Evolutionary conservation across 2,113 vertebrate species (phyloP).

Genomic region (Cinclus mexicanus): DNA sequence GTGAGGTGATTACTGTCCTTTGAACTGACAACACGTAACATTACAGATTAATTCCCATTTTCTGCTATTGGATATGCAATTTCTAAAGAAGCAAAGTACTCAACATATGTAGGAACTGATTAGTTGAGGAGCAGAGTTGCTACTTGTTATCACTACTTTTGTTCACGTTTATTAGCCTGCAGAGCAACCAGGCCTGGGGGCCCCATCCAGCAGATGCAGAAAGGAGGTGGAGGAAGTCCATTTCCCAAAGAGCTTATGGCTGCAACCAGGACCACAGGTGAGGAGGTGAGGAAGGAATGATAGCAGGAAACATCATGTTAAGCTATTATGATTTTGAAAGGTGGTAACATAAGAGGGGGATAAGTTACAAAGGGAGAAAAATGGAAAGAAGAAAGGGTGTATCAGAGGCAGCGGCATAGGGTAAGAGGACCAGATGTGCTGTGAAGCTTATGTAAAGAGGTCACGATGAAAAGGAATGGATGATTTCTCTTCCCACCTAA

Average conservation of each 20-base stretch:
- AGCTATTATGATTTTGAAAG: not conserved
- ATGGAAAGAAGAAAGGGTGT: not conserved
- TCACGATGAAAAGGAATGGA: not conserved
- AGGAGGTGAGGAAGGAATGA: slow-evolving; percentile 45
- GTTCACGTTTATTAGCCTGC: not conserved
- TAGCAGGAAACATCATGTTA: slow-evolving; percentile 49
- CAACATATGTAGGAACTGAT: not conserved
- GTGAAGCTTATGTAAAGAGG: slow-evolving; percentile 4
- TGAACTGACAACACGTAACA: not conserved
- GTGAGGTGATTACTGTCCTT: not conserved
- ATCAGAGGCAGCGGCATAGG: not conserved
- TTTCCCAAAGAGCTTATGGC: slow-evolving; percentile 9
- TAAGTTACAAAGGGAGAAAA: slow-evolving; percentile 33
- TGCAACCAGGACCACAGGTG: slow-evolving; percentile 24
- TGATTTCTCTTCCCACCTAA: not conserved
- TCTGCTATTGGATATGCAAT: not conserved
- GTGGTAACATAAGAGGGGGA: not conserved
- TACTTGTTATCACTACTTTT: not conserved
- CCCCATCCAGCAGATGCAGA: not conserved
- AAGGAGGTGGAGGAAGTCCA: not conserved
- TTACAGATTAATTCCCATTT: not conserved
- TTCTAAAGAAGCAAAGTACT: not conserved
- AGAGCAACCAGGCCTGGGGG: not conserved
- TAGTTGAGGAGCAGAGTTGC: not conserved
- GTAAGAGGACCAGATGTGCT: slow-evolving; percentile 38